Base-by-base conservation (phyloP, 2,888 invertebrate species). In the Brachyptera putata region DNA sequence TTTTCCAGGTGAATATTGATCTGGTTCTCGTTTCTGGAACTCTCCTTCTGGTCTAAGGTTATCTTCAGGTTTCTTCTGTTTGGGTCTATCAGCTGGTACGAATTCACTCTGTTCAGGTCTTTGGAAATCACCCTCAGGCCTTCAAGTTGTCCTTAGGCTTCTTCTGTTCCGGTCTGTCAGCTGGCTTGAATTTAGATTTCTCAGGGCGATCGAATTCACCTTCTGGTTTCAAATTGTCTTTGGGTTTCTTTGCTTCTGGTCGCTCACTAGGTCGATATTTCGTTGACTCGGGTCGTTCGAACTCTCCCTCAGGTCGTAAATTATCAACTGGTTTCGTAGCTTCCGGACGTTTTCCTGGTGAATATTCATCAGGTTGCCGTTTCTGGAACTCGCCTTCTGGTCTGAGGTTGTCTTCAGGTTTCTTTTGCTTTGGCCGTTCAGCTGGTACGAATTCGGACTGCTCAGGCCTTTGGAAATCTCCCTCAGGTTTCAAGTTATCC, bases 311-410 rank as follows among this genome's bases (percentile, higher is more conserved):
- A 0, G 82, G 78, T 50, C 73, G 75, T 1, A 85, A 72, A 70
- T 85, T 86, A 65, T 85, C 85, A 66, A 78, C 72, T 0, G 83
- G 86, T 66, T 78, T 84, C 66, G 75, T 80, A 2, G 73, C 75
- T 21, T 74, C 25, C 1, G 60, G 56, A 34, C 67, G 36, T 34
- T 66, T 66, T 3, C 56, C 62, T 24, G 50, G 57, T 1, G 73
- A 69, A 39, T 70, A 62, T 63, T 70, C 70, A 3, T 73, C 68
- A 21, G 76, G 75, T 60, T 67, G 36, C 14, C 67, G 69, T 37
- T 57, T n/a, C 30, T 68, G 68, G 63, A 72, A 71, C 13, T 68
- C 68, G n/a, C 72, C 71, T 63, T 71, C 71, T 0, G 69, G 68
- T 26, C 56, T 60, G 4, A 72, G 56, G 55, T 73, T 72, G 53